Conservation (phyloP, 64 coral and sea anemone species). For the Astreopora myriophthalma region DNA sequence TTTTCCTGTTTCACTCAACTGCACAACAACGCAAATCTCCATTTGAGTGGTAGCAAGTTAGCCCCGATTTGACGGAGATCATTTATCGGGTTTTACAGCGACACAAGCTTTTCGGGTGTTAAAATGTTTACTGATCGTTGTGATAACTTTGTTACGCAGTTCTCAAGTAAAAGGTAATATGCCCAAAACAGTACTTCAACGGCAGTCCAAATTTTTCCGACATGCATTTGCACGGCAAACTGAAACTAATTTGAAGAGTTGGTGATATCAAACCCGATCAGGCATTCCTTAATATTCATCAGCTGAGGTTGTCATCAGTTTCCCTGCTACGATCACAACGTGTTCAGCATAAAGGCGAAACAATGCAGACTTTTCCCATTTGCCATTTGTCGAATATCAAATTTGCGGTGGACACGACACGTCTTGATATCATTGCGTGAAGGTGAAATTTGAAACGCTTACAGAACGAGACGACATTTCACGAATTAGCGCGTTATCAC, state of each 20-base stretch:
- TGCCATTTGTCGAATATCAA: neutral
- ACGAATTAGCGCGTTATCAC: too few species aligned
- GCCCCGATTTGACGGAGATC: too few species aligned
- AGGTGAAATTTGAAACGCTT: neutral
- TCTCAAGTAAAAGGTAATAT: neutral
- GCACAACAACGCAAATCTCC: too few species aligned
- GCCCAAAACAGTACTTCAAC: neutral
- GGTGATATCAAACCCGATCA: neutral
- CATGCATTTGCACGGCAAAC: neutral
- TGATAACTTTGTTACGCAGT: neutral
- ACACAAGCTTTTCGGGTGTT: neutral
- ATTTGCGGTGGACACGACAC: neutral
- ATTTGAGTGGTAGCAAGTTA: too few species aligned
- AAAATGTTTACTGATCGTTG: neutral
- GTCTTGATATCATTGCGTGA: neutral
- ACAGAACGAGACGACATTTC: neutral
- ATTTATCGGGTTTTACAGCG: neutral
- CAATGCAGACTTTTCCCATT: neutral
- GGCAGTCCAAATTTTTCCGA: neutral
- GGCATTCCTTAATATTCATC: neutral
- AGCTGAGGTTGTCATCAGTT: too few species aligned
- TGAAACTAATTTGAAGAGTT: neutral
- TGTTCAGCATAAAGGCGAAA: neutral
- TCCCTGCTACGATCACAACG: neutral
- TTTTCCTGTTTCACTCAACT: too few species aligned